Base-by-base conservation (phyloP, 2,113 vertebrate genomes). In the Xenopus tropicalis region DNA sequence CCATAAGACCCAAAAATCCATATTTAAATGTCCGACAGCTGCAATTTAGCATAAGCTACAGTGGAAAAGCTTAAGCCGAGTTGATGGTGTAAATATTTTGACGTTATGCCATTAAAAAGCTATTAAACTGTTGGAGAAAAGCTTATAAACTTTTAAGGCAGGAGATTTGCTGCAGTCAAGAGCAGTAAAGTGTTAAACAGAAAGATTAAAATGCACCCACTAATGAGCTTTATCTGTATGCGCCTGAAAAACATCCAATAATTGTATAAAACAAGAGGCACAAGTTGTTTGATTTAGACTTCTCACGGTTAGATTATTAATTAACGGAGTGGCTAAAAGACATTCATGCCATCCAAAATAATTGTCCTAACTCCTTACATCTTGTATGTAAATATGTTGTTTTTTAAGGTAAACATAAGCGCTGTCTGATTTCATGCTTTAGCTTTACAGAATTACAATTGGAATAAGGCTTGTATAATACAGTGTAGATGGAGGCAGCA, bases 291-390 rank as follows among this genome's bases (percentile, higher is more conserved):
- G 58, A 76, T 76, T 69, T 63, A n/a, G 66, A 63, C 72, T n/a
- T 62, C 58, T 69, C 66, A 76, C 54, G 66, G 73, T 76, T 67
- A 76, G 73, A 76, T 69, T 76, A 76, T 76, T 76, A 76, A 76
- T 76, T 76, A 63, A 74, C 57, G 21, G 56, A 76, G 65, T 68
- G 56, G 72, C 72, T 74, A 61, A 74, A 74, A 74, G 72, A 24
- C 57, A 63, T 69, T 63, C 16, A n/a, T 61, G 19, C 61, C 67
- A 68, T 63, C 73, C 59, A 24, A 51, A 44, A 25, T 21, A 61
- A 46, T 69, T 76, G 46, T 76, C 58, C 48, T 37, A 57, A 61
- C 29, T 42, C 44, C 14, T 14, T 17, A 69, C 42, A 69, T 48
- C 12, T 21, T 66, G 20, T 48, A 66, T 66, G 20, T 59, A 22